These are phyloP conservation scores for Haemorhous mexicanus DNA, from an alignment of 2,113 vertebrate species.

Conservation along the genomic window DNA sequence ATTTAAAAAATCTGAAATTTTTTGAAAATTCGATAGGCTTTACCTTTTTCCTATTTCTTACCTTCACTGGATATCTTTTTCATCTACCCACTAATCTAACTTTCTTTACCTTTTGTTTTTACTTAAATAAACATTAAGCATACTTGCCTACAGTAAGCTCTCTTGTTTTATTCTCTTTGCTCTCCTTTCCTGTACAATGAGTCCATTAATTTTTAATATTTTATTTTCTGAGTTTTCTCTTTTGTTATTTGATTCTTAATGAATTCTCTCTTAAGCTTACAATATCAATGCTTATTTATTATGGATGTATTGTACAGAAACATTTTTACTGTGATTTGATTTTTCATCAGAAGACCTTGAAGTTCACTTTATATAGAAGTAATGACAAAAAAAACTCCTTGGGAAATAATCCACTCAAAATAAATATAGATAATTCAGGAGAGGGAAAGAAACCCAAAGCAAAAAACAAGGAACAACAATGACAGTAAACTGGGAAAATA, in stretches of 20 bases:
- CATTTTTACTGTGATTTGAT: slow-evolving; percentile 55
- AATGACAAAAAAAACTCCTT: slow-evolving; percentile 18
- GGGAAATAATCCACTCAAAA: slow-evolving; percentile 7
- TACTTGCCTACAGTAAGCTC: slow-evolving; percentile 49
- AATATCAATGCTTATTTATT: slow-evolving; percentile 64
- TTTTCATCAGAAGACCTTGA: slow-evolving; percentile 53
- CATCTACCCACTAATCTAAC: slow-evolving; percentile 43
- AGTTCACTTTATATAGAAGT: slow-evolving; percentile 39
- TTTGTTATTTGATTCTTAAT: slow-evolving; percentile 64
- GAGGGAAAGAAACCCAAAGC: not conserved
- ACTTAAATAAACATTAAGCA: slow-evolving; percentile 67
- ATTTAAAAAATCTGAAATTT: slow-evolving; percentile 23
- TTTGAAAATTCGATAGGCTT: slow-evolving; percentile 32
- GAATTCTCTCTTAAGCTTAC: slow-evolving; percentile 68
- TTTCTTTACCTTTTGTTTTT: slow-evolving; percentile 65
- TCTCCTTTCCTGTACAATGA: slow-evolving; percentile 56
- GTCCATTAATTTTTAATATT: slow-evolving; percentile 68
- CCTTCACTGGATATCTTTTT: slow-evolving; percentile 24
- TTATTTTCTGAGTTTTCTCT: slow-evolving; percentile 63
- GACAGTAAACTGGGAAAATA: not conserved
- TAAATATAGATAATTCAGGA: not conserved
- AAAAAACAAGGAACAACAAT: not conserved
- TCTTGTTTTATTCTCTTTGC: slow-evolving; percentile 69
- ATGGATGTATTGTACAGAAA: slow-evolving; percentile 56
- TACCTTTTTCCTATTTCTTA: slow-evolving; percentile 26